These are phyloP conservation scores for Agriopis aurantiaria DNA, from an alignment of 2,888 invertebrate species.

Conservation along the genomic window DNA sequence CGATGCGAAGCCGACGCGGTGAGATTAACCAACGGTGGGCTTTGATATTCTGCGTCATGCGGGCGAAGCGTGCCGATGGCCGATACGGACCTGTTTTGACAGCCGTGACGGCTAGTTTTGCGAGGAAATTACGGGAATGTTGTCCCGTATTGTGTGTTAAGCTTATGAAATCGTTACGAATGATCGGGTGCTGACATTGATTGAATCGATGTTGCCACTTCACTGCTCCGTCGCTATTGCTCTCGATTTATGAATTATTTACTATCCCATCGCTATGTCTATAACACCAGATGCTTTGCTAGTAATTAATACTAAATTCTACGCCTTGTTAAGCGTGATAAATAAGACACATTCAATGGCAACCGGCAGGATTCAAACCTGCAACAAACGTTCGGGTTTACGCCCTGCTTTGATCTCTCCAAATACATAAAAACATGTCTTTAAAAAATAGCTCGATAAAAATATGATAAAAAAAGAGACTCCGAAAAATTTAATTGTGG, in stretches of 20 bases:
- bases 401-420: too few species aligned
- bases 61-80: conserved; percentile 51
- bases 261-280: too few species aligned
- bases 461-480: too few species aligned
- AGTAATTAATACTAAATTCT: not conserved
- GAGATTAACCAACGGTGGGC: conserved; percentile 72
- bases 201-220: conserved; percentile 5
- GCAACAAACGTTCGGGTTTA: too few species aligned
- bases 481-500: too few species aligned
- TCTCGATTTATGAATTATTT: not conserved
- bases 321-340: not conserved
- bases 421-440: too few species aligned
- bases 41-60: conserved; percentile 67
- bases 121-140: conserved; percentile 23
- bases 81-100: conserved; percentile 47
- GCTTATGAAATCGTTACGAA: conserved; percentile 4
- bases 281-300: too few species aligned
- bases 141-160: conserved; percentile 21
- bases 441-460: too few species aligned
- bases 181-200: conserved; percentile 18
- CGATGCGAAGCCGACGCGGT: conserved; percentile 69
- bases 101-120: conserved; percentile 32
- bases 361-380: too few species aligned
- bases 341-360: too few species aligned
- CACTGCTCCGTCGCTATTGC: not conserved